Evolutionary conservation across 2,797 vertebrate species (phyloP), one percentile per base, ranked within the genome.

Genomic region (Cyprinodon diabolis): DNA sequence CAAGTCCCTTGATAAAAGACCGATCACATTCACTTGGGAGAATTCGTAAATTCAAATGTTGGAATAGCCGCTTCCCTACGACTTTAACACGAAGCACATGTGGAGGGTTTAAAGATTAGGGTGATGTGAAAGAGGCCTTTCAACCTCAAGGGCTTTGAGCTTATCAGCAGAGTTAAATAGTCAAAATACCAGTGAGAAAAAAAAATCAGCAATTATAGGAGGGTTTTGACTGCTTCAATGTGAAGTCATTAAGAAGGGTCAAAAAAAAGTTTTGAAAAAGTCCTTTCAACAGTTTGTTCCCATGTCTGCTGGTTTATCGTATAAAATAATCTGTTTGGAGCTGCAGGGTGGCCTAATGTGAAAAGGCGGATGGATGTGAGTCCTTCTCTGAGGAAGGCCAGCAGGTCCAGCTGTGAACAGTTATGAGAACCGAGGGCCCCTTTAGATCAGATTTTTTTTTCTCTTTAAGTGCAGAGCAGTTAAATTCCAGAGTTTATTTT

Each of bases 401-500:
- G 30, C 52, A 19, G 7, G 48, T 80, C 47, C 47, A 7, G 48
- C 71, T 23, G 54, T 58, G 37, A 71, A 76, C 58, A 30, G 67
- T 66, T 51, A 37, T 70, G 57, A 73, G 62, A 72, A 63, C 17
- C 2, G 9, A 35, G 70, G 57, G 47, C 62, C 80, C 43, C 72
- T 78, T 73, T 48, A 47, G 70, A 54, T 58, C 4, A 55, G 83
- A 66, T 78, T 72, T 0, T 62, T 75, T 67, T 48, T 68, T 11
- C 62, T 58, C 49, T 79, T 74, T 67, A 57, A 76, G 52, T 69
- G 47, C 57, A 77, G 78, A 75, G 79, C 72, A 82, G 71, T 68
- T 58, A 58, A 75, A 90, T 91, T 88, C 91, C 90, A 63, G 73
- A 78, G 87, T 89, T 92, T 92, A 90, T 92, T 92, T 92, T 84